These are phyloP conservation scores for Liparis tanakae DNA, from an alignment of 2,797 vertebrate species.

Conservation along the genomic window DNA sequence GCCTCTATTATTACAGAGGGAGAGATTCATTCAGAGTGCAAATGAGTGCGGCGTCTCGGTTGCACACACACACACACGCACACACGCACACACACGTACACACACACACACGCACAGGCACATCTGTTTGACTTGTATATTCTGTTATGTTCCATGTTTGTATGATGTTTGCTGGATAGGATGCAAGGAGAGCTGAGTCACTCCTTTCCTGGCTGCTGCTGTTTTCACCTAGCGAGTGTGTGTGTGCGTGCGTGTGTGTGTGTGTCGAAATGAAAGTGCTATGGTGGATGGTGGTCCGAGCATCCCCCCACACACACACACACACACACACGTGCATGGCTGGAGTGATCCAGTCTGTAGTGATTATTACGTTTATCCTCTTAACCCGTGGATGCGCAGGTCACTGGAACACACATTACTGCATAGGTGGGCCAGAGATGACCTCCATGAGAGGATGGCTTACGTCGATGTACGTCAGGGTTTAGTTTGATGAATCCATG, in stretches of 20 bases:
- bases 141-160: neutral
- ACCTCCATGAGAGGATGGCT: neutral
- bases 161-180: neutral
- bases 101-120: conserved; percentile 16
- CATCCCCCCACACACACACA: too few species aligned
- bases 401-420: neutral
- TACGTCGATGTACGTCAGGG: neutral
- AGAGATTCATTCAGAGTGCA: conserved; percentile 45
- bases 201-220: neutral
- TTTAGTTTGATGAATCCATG: neutral
- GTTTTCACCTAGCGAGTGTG: neutral
- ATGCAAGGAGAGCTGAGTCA: neutral
- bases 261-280: too few species aligned
- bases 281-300: too few species aligned
- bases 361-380: neutral
- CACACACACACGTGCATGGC: neutral
- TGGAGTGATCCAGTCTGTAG: neutral
- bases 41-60: conserved; percentile 33
- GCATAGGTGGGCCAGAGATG: neutral
- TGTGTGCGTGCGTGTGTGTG: too few species aligned
- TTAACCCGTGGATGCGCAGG: neutral
- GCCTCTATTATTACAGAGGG: conserved; percentile 43
- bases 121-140: conserved; percentile 30
- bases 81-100: conserved; percentile 15
- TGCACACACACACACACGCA: neutral